phyloP scores from a whole-genome alignment of 2,113 vertebrate species.

The Cettia cetti region DNA sequence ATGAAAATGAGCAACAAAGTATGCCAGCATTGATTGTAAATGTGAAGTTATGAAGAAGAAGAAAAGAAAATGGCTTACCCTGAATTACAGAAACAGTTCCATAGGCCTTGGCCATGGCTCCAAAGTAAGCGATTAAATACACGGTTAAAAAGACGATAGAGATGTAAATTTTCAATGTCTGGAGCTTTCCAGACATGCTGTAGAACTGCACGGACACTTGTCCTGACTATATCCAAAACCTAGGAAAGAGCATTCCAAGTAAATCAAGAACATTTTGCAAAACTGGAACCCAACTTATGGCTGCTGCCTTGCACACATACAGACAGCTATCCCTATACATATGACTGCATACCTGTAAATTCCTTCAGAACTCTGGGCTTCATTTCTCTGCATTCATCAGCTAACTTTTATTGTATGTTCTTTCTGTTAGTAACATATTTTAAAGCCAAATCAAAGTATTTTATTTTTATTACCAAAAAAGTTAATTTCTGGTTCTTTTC shows the following conservation, averaged over 20 bases:
- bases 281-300: not conserved
- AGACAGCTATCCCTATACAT: not conserved
- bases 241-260: conserved; percentile 49
- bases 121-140: conserved; percentile 94
- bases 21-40: not conserved
- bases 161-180: conserved; percentile 87
- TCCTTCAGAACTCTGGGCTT: not conserved
- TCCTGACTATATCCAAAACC: conserved; percentile 97
- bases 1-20: not conserved
- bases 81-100: conserved; percentile 96
- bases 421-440: not conserved
- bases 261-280: conserved; percentile 5
- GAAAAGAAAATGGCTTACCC: conserved; percentile 71
- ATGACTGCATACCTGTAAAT: not conserved
- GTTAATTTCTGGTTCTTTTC: not conserved
- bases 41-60: not conserved
- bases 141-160: conserved; percentile 90
- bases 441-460: not conserved
- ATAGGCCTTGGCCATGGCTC: conserved; percentile 94
- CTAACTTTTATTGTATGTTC: not conserved
- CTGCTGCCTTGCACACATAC: not conserved
- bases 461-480: not conserved
- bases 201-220: conserved; percentile 83
- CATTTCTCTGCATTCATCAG: not conserved
- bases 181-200: conserved; percentile 91